Conservation (phyloP, 2,888 invertebrate genomes). For the Fissipunctia ypsillon region DNA sequence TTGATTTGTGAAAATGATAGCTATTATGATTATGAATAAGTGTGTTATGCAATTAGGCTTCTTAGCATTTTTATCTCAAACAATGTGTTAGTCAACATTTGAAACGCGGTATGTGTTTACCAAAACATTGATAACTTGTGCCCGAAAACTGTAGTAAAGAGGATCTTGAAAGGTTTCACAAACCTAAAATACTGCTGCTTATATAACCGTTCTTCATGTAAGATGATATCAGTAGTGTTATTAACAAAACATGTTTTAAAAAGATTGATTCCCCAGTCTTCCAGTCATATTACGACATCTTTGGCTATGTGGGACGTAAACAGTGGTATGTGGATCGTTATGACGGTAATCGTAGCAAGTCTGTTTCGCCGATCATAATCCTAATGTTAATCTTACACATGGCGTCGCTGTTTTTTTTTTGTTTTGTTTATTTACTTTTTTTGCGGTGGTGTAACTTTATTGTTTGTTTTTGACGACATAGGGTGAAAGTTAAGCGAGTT, state of each 20-base stretch:
- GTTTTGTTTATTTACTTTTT: conserved; percentile 59
- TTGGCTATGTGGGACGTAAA: conserved; percentile 81
- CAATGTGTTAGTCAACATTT: conserved; percentile 35
- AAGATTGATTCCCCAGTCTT: conserved; percentile 56
- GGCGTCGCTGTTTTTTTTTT: conserved; percentile 32
- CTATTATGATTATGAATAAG: conserved; percentile 8
- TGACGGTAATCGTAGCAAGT: conserved; percentile 68
- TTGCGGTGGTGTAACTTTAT: conserved; percentile 2
- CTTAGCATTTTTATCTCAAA: conserved; percentile 10
- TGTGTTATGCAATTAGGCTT: conserved; percentile 9
- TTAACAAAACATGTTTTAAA: conserved; percentile 46
- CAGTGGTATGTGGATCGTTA: conserved; percentile 81
- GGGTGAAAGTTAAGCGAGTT: neutral
- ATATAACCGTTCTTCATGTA: neutral
- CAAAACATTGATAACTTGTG: conserved; percentile 18
- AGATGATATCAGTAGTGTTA: conserved; percentile 37
- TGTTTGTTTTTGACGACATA: neutral
- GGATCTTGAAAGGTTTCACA: conserved; percentile 9
- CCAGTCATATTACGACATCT: conserved; percentile 74
- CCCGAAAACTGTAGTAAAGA: neutral
- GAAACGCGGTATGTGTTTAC: conserved; percentile 28
- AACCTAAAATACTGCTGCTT: conserved; percentile 7
- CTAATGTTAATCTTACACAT: conserved; percentile 65
- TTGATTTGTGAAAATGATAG: conserved; percentile 1
- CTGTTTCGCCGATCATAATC: conserved; percentile 77